Base-by-base conservation (phyloP, 1,140 invertebrate genomes). In the Philaenus spumarius region DNA sequence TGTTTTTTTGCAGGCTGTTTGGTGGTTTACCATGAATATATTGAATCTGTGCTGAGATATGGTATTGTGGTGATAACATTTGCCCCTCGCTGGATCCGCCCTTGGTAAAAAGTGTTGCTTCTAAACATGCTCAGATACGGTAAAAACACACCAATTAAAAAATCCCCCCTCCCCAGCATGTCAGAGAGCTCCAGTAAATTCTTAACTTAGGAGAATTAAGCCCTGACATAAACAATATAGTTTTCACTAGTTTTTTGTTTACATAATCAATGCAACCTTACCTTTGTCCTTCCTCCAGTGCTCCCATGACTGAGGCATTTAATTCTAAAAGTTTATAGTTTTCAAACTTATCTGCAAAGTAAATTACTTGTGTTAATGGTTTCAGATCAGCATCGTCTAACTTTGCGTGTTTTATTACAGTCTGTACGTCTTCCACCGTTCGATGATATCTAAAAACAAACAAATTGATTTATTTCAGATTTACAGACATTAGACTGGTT, bases 311-410 rank as follows among this genome's bases (percentile, higher is more conserved):
- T 55, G 81, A 73, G 39, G 80, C 72, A 69, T 89, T 83, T 15
- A 90, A 68, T 66, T 88, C 80, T 61, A 90, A 69, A 0, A 90
- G 71, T 55, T 82, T 76, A 64, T 80, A 77, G 50, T 79, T 72
- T 51, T 74, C 71, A 15, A 75, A 67, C 20, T 77, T 60, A 19
- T 72, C 64, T 2, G 77, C 71, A 66, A 83, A 83, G 69, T 82
- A 81, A 5, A 90, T 65, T 2, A 80, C 72, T 73, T 87, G 86
- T 0, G 84, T 80, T 5, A 81, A 64, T 57, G 83, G 77, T 11
- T 77, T 77, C 24, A 89, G 64, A 66, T 86, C 82, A 0, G 77
- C 75, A 67, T 82, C 78, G 46, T 83, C 78, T 47, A 89, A 69
- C 72, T 83, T 85, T 0, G 87, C 86, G 52, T 81, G 77, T 64